phyloP scores from a whole-genome alignment of 2,888 invertebrate species.

The Thelaira solivaga region DNA sequence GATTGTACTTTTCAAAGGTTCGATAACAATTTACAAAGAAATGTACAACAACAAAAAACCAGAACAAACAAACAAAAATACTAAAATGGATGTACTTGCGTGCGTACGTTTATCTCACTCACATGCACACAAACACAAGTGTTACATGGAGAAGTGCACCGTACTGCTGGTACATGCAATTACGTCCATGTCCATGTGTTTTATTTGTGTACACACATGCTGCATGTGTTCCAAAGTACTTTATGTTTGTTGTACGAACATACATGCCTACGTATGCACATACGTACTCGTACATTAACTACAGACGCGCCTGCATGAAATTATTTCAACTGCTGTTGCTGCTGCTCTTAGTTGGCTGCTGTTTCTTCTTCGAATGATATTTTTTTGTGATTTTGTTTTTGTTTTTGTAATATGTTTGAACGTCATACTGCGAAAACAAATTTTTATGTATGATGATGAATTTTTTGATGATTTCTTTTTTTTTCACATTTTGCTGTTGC shows the following conservation, averaged over 20 bases:
- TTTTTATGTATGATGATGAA: background rate
- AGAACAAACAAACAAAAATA: constrained; percentile 4
- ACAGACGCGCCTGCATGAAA: background rate
- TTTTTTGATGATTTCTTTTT: constrained; percentile 2
- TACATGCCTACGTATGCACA: background rate
- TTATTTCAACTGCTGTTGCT: background rate
- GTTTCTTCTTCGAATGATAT: background rate
- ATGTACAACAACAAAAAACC: constrained; percentile 1
- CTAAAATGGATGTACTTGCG: no score
- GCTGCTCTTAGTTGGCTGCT: no score
- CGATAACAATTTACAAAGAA: constrained; percentile 30
- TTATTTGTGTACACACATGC: no score
- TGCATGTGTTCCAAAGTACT: no score
- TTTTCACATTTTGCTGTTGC: background rate
- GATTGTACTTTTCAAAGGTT: constrained; percentile 22
- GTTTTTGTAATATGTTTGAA: background rate
- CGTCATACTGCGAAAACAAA: background rate
- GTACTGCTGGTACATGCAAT: no score
- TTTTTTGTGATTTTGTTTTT: background rate
- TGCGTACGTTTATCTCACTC: no score
- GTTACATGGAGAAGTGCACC: no score
- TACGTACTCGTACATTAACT: no score
- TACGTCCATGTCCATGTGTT: no score
- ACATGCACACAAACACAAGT: no score
- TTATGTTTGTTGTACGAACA: background rate